Conservation (phyloP, 2,113 vertebrate species). For the Symphodus melops region DNA sequence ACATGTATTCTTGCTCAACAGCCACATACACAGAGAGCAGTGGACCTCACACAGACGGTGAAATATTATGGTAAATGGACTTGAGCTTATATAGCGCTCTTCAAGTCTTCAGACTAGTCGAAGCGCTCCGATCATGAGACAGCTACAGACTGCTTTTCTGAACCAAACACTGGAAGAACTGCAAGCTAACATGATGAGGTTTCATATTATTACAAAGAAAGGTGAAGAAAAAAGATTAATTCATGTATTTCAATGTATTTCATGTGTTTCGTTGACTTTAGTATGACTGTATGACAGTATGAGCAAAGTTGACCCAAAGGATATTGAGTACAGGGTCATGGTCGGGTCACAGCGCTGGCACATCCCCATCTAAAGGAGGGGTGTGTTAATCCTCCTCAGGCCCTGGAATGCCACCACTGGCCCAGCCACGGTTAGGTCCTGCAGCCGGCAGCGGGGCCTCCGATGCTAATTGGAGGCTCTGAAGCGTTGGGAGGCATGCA, state of each 20-base stretch:
- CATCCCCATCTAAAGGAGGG: conserved; percentile 42
- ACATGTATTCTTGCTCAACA: neutral
- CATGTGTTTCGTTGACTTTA: neutral
- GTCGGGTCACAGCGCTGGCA: conserved; percentile 46
- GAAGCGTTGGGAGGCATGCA: conserved; percentile 72
- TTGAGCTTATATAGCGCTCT: no score
- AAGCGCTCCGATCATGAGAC: neutral
- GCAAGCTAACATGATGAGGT: no score
- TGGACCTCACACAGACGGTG: no score
- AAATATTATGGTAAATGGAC: no score
- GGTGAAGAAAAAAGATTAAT: no score
- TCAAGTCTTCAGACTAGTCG: no score
- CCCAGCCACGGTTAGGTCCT: conserved; percentile 32
- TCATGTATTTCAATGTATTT: no score
- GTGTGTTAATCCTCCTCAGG: conserved; percentile 63
- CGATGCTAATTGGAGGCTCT: conserved; percentile 75
- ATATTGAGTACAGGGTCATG: conserved; percentile 46
- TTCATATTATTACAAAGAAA: no score
- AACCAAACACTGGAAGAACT: no score
- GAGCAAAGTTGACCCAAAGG: conserved; percentile 22
- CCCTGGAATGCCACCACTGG: conserved; percentile 68
- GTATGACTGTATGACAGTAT: neutral
- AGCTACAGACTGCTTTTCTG: no score
- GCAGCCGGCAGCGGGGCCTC: conserved; percentile 48
- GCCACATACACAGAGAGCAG: neutral